Conservation (phyloP, 2,888 invertebrate species). For the Drosophila lacicola region DNA sequence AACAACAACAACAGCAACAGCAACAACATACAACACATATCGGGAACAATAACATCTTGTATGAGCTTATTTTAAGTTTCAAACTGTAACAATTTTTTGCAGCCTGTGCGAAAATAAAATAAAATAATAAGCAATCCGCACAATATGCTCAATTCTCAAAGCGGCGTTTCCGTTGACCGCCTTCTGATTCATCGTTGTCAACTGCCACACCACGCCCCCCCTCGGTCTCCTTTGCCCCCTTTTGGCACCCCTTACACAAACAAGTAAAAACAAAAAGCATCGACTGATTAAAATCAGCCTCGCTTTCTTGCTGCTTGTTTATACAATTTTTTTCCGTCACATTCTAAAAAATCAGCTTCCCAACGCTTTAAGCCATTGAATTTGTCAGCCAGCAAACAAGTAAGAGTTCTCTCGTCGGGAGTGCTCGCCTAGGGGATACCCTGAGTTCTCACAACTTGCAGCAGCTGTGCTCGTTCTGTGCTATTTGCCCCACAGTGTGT, state of each 20-base stretch:
- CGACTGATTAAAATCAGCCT: slow-evolving; percentile 68
- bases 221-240: background rate
- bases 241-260: slow-evolving; percentile 7
- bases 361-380: slow-evolving; percentile 68
- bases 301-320: slow-evolving; percentile 58
- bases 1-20: slow-evolving; percentile 30
- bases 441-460: no score
- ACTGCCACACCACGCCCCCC: background rate
- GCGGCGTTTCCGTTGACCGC: slow-evolving; percentile 71
- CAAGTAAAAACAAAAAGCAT: slow-evolving; percentile 23
- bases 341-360: slow-evolving; percentile 60
- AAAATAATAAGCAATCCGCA: slow-evolving; percentile 23
- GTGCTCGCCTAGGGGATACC: no score
- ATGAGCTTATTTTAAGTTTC: slow-evolving; percentile 22
- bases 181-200: slow-evolving; percentile 60
- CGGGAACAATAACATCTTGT: slow-evolving; percentile 16
- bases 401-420: no score
- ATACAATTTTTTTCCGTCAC: slow-evolving; percentile 64
- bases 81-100: slow-evolving; percentile 38
- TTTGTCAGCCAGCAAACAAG: slow-evolving; percentile 40
- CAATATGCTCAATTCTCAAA: slow-evolving; percentile 36
- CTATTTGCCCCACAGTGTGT: no score
- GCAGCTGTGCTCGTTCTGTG: no score
- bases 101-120: slow-evolving; percentile 32
- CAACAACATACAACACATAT: slow-evolving; percentile 13